phyloP scores from a whole-genome alignment of 1,140 invertebrate genomes.

The Latrodectus geometricus region DNA sequence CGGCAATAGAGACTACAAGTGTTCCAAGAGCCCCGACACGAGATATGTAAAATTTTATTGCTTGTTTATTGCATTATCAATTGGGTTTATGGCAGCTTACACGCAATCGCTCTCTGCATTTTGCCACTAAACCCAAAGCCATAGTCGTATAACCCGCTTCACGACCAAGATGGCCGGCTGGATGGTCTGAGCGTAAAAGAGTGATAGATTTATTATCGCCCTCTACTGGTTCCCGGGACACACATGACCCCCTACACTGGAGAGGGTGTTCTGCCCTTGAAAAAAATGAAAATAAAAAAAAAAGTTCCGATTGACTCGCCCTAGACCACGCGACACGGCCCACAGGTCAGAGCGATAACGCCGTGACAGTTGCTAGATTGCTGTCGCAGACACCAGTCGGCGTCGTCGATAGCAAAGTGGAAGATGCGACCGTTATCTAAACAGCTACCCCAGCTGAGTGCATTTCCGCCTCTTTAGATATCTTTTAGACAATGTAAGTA shows the following conservation, averaged over 20 bases:
- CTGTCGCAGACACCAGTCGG: not conserved
- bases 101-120: conserved; percentile 41
- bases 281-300: not conserved
- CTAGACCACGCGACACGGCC: not conserved
- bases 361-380: not conserved
- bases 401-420: too few relatives aligned
- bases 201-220: conserved; percentile 21
- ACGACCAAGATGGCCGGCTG: conserved; percentile 22
- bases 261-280: not conserved
- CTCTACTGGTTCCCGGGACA: not conserved
- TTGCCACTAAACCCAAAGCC: not conserved
- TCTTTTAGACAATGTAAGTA: too few relatives aligned
- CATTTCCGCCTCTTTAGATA: not conserved
- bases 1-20: conserved; percentile 10
- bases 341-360: not conserved
- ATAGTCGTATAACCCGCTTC: conserved; percentile 23
- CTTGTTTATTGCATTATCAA: conserved; percentile 61
- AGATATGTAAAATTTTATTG: conserved; percentile 61
- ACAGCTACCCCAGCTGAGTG: not conserved
- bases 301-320: conserved; percentile 1
- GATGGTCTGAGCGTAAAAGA: not conserved
- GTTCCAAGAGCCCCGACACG: conserved; percentile 4
- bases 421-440: too few relatives aligned
- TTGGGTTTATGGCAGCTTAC: conserved; percentile 49
- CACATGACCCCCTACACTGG: not conserved